Conservation (phyloP, 2,888 invertebrate species). For the Ophraella communa region DNA sequence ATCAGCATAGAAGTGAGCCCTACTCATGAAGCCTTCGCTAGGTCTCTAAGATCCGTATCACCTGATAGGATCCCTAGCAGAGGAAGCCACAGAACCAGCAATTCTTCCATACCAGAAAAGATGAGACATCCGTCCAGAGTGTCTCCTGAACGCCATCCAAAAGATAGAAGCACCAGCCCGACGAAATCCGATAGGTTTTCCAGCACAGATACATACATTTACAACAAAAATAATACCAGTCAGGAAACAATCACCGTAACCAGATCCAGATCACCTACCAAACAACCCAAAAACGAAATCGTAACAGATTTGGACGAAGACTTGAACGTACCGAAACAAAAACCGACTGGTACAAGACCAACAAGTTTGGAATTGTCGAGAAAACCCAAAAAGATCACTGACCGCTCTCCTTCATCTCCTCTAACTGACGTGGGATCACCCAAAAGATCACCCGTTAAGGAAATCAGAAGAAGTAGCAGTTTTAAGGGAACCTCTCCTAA, state of each 20-base stretch:
- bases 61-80: conserved; percentile 63
- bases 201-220: conserved; percentile 48
- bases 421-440: conserved; percentile 36
- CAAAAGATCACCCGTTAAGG: conserved; percentile 39
- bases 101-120: conserved; percentile 61
- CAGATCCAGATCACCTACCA: conserved; percentile 49
- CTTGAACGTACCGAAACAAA: conserved; percentile 33
- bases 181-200: conserved; percentile 44
- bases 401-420: conserved; percentile 53
- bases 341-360: conserved; percentile 38
- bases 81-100: conserved; percentile 61
- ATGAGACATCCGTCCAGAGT: conserved; percentile 44
- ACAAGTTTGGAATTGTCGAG: conserved; percentile 45
- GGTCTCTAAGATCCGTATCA: conserved; percentile 72
- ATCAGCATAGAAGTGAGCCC: conserved; percentile 73
- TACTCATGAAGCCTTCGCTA: conserved; percentile 78
- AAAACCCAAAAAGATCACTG: conserved; percentile 48
- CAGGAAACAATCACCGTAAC: conserved; percentile 36
- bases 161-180: conserved; percentile 44
- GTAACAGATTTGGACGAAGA: conserved; percentile 55
- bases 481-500: conserved; percentile 45
- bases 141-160: conserved; percentile 47
- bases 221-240: conserved; percentile 30
- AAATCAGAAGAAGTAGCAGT: conserved; percentile 60
- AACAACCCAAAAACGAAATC: conserved; percentile 55